phyloP scores from a whole-genome alignment of 2,888 invertebrate genomes.

The Stenodema calcarata region DNA sequence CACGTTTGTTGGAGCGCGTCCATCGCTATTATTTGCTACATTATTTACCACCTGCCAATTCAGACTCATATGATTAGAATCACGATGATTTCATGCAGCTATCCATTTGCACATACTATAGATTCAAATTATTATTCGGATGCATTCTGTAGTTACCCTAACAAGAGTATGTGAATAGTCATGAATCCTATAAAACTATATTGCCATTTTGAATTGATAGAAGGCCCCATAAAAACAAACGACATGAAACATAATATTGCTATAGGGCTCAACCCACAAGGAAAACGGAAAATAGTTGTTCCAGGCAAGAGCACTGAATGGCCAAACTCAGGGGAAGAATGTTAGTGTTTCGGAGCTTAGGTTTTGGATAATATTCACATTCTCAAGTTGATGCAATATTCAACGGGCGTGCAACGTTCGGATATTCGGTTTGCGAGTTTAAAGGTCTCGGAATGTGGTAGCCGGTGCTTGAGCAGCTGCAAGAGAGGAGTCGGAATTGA shows the following conservation, averaged over 20 bases:
- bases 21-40: too few species aligned
- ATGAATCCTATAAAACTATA: too few species aligned
- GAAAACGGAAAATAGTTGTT: background rate
- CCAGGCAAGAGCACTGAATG: background rate
- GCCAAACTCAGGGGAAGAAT: background rate
- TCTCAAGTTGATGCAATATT: slow-evolving; percentile 42
- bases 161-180: too few species aligned
- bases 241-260: background rate
- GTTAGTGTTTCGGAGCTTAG: slow-evolving; percentile 2
- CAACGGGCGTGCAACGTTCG: slow-evolving; percentile 35
- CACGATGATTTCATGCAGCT: too few species aligned
- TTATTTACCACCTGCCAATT: too few species aligned
- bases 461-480: background rate
- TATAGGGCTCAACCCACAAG: background rate
- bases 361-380: slow-evolving; percentile 43
- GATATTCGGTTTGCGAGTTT: slow-evolving; percentile 21
- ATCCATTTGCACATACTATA: too few species aligned
- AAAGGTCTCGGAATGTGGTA: background rate
- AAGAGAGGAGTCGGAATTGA: background rate
- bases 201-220: too few species aligned
- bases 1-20: too few species aligned
- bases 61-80: too few species aligned
- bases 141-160: too few species aligned
- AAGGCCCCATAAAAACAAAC: too few species aligned
- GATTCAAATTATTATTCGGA: too few species aligned